Base-by-base conservation (phyloP, 2,888 invertebrate species). In the Tupiocoris notatus region DNA sequence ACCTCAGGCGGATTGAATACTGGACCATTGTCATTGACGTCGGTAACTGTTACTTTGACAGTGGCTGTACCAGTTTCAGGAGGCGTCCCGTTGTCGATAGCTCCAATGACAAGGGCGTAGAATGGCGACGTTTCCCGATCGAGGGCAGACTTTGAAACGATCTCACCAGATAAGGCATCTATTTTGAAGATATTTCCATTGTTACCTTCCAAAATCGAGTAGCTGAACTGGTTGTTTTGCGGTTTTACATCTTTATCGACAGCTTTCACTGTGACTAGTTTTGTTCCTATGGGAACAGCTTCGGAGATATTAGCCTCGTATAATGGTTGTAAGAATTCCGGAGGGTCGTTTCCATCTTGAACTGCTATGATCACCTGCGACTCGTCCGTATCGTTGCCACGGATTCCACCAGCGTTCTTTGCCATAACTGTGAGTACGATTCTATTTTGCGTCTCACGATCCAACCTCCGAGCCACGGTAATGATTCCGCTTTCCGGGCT, bases 271-370 rank as follows among this genome's bases (percentile, higher is more conserved):
- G 89, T 88, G 54, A 90, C 84, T 0, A 96, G 89, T 82, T 89
- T 88, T 9, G 92, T 90, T 0, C 95, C 95, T 9, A 90, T 84
- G 0, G 84, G 82, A 0, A 91, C 91, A 20, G 92, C 93, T 86
- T 98, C 97, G 0, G 92, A 91, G 21, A 97, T 88, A 78, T 88
- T 88, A 0, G 92, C 89, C 82, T 92, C 91, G 83, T 97, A 97
- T 20, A 88, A 83, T 66, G 87, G 87, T 81, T 91, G 89, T n/a
- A 91, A 84, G 83, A 98, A 98, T 83, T 94, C 94, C 0, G 97
- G 97, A 0, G 97, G 95, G 86, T 97, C 97, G 83, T 97, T 97
- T 20, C 96, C 96, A 84, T 97, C 97, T 85, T 96, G 94, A 79
- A 98, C 93, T 0, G 93, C 92, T 79, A 98, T 92, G 65, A 94